These are phyloP conservation scores for Menidia beryllina DNA, from an alignment of 2,113 vertebrate genomes.

Conservation along the genomic window DNA sequence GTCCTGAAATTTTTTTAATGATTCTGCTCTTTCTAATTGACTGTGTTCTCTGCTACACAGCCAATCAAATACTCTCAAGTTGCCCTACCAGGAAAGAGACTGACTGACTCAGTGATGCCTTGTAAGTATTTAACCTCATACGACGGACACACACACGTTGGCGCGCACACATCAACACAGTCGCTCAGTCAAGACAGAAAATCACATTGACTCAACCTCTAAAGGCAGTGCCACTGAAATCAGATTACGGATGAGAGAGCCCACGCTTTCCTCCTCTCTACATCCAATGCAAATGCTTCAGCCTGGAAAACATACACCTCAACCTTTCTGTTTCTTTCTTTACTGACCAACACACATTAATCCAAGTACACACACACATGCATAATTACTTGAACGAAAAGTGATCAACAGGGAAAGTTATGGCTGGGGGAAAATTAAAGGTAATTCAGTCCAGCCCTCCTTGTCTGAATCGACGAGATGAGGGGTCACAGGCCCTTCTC, in stretches of 20 bases:
- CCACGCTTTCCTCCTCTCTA: conserved; percentile 71
- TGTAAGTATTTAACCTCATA: conserved; percentile 77
- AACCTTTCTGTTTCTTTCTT: conserved; percentile 29
- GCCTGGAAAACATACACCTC: conserved; percentile 82
- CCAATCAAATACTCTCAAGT: conserved; percentile 75
- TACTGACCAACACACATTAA: conserved; percentile 37
- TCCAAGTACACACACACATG: conserved; percentile 19
- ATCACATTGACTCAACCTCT: conserved; percentile 80
- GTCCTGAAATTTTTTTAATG: conserved; percentile 47
- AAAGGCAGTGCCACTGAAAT: conserved; percentile 79
- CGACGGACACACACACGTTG: conserved; percentile 45
- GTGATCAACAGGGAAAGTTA: conserved; percentile 82
- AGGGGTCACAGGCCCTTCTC: conserved; percentile 77
- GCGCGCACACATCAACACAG: conserved; percentile 50
- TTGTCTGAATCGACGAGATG: conserved; percentile 81
- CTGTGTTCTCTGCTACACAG: conserved; percentile 57
- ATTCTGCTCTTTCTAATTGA: conserved; percentile 74
- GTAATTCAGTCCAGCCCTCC: conserved; percentile 81
- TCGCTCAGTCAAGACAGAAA: conserved; percentile 76
- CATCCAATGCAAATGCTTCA: conserved; percentile 75
- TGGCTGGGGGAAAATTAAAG: conserved; percentile 73
- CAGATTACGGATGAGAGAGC: conserved; percentile 78
- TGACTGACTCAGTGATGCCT: conserved; percentile 73
- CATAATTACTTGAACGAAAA: conserved; percentile 59
- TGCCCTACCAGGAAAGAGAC: conserved; percentile 63